Percentiles rank a stretch among this genome's conserved stretches.
Conservation (phyloP, 2,113 vertebrate genomes). For the Syngnathus scovelli region DNA sequence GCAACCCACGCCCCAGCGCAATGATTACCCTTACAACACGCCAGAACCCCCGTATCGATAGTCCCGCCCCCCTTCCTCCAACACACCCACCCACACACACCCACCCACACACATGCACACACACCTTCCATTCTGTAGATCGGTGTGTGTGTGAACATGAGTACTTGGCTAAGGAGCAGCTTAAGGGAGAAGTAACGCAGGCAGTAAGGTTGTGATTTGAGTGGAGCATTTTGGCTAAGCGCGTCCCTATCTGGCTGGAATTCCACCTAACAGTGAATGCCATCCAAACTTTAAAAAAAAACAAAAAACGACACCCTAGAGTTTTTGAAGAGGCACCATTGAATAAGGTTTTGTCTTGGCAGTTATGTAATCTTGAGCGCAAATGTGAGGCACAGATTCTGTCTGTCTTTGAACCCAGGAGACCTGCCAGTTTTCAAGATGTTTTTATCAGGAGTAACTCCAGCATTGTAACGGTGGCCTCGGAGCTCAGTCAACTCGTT, state of each 20-base stretch:
- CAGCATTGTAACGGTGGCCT: background rate
- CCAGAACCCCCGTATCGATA: constrained; percentile 76
- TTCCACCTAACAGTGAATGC: background rate
- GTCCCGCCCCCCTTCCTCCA: constrained; percentile 27
- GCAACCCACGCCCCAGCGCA: constrained; percentile 71
- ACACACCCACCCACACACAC: background rate
- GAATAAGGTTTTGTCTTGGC: constrained; percentile 21
- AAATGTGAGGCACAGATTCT: background rate
- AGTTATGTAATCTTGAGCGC: too few relatives aligned
- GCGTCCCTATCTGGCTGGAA: constrained; percentile 9
- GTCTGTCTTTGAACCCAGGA: background rate
- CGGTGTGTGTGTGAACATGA: constrained; percentile 26
- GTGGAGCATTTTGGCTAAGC: constrained; percentile 21
- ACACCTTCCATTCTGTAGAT: constrained; percentile 41
- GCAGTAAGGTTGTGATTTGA: constrained; percentile 28
- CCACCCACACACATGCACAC: constrained; percentile 8
- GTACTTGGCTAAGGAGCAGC: constrained; percentile 45
- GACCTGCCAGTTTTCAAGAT: background rate
- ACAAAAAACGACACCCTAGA: background rate
- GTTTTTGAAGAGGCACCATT: constrained; percentile 17
- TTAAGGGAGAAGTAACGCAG: constrained; percentile 22
- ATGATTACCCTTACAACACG: constrained; percentile 74
- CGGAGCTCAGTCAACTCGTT: background rate
- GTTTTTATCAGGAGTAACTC: background rate
- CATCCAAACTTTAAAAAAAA: background rate